Percentiles rank a stretch among this genome's conserved stretches.
phyloP scores from a whole-genome alignment of 2,888 invertebrate genomes.

The Yponomeuta malinellus region DNA sequence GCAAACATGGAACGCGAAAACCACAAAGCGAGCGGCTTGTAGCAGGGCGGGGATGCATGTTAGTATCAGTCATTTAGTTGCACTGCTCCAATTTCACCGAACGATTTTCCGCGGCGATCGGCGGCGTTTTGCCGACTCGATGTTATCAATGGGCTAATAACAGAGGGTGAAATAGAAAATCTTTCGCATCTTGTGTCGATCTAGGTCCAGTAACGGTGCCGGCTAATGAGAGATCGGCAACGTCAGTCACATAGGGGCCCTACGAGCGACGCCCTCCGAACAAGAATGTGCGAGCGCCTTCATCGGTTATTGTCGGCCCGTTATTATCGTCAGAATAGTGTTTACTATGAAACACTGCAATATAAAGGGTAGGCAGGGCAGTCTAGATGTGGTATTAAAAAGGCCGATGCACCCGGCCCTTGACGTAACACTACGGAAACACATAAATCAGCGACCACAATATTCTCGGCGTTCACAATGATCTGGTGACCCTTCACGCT shows the following conservation, averaged over 20 bases:
- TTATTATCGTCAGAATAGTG: background rate
- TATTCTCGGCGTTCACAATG: conserved; percentile 37
- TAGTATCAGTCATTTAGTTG: conserved; percentile 47
- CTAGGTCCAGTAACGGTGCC: conserved; percentile 16
- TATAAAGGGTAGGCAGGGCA: background rate
- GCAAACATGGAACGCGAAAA: conserved; percentile 38
- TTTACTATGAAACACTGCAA: background rate
- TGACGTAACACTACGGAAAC: conserved; percentile 66
- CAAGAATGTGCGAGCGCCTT: conserved; percentile 5
- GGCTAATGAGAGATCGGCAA: conserved; percentile 16
- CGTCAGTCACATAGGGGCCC: conserved; percentile 16
- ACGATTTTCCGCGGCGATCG: conserved; percentile 34
- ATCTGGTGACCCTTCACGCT: conserved; percentile 46
- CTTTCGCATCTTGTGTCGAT: conserved; percentile 16
- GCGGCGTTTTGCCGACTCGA: conserved; percentile 33
- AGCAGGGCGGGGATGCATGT: conserved; percentile 45
- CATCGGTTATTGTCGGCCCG: background rate
- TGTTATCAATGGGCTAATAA: conserved; percentile 35
- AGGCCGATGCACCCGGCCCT: conserved; percentile 45
- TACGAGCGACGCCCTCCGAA: conserved; percentile 10
- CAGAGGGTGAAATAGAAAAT: conserved; percentile 22
- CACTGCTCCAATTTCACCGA: conserved; percentile 51
- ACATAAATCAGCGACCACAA: conserved; percentile 65
- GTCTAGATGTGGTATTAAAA: conserved; percentile 35
- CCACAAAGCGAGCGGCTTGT: conserved; percentile 46